Base-by-base conservation (phyloP, 2,888 invertebrate species). In the Rhaphigaster nebulosa region DNA sequence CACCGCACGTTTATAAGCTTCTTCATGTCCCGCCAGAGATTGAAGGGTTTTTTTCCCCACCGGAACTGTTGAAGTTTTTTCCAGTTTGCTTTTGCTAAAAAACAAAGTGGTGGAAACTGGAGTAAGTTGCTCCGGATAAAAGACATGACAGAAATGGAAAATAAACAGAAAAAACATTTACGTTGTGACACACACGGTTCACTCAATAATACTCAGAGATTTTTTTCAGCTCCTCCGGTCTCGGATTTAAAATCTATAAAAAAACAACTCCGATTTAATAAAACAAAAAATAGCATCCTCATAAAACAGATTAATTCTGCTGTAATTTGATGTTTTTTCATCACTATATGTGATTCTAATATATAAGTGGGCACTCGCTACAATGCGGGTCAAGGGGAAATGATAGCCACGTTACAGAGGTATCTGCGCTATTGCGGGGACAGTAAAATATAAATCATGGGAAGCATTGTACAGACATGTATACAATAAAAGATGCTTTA, bases 61-160 rank as follows among this genome's bases (percentile, higher is more conserved):
- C 70, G 20, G 70, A 38, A 76, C 70, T 8, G 70, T 38, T 76
- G 70, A 76, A 76, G 70, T 76, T 76, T 76, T 76, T 76, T 76
- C 70, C 70, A 34, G 70, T 76, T 34, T 76, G 70, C 70, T 76
- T 20, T 38, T 34, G 70, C 38, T 76, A 76, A 76, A 38, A 18
- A 34, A 76, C 20, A 20, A 76, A 76, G 29, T 65, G 70, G 12
- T 38, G 70, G 70, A 29, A 76, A 76, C 23, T 38, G 70, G 34
- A 76, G 34, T 76, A 76, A 76, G 70, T 76, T 76, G 6, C 34
- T 76, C 70, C 34, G 70, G 38, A 76, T 38, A 76, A 76, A 29
- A 34, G 20, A 38, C n/a, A 76, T 76, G 70, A 20, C 34, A 38
- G 38, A 23, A 76, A 76, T 76, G 38, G 20, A 34, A 76, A 38